phyloP scores from a whole-genome alignment of 2,888 invertebrate species.

The Acanthopleura granulata region DNA sequence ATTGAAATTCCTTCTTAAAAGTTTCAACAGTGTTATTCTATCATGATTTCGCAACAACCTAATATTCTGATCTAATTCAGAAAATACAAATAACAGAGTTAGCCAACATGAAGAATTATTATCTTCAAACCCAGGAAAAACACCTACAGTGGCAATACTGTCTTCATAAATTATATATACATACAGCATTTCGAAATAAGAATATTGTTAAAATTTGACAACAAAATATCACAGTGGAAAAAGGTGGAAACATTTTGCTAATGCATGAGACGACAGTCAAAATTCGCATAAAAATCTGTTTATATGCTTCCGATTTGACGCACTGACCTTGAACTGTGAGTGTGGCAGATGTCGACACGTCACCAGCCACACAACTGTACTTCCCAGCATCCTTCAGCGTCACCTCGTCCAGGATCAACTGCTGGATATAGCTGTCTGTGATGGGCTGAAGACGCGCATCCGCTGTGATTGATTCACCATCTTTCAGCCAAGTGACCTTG shows the following conservation, averaged over 20 bases:
- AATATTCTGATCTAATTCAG: no score
- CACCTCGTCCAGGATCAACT: constrained; percentile 78
- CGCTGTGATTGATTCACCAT: constrained; percentile 78
- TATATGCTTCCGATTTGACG: background rate
- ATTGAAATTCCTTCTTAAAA: no score
- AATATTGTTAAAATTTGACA: no score
- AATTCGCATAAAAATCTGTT: background rate
- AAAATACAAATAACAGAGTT: no score
- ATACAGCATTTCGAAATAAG: no score
- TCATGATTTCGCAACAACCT: no score
- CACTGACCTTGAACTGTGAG: constrained; percentile 37
- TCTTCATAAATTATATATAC: no score
- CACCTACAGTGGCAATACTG: no score
- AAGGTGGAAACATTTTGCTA: background rate
- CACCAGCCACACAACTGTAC: constrained; percentile 46
- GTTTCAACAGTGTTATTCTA: no score
- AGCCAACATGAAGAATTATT: no score
- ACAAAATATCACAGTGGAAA: background rate
- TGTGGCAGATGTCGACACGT: constrained; percentile 34
- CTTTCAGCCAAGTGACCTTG: constrained; percentile 61
- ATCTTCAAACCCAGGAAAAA: no score
- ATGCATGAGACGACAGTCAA: background rate
- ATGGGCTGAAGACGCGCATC: constrained; percentile 81
- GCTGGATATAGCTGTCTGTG: constrained; percentile 67
- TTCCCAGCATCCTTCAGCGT: constrained; percentile 64